Percentiles rank a stretch among this genome's conserved stretches.
These are phyloP conservation scores for Agrotis clavis DNA, from an alignment of 2,888 invertebrate genomes.

Conservation along the genomic window DNA sequence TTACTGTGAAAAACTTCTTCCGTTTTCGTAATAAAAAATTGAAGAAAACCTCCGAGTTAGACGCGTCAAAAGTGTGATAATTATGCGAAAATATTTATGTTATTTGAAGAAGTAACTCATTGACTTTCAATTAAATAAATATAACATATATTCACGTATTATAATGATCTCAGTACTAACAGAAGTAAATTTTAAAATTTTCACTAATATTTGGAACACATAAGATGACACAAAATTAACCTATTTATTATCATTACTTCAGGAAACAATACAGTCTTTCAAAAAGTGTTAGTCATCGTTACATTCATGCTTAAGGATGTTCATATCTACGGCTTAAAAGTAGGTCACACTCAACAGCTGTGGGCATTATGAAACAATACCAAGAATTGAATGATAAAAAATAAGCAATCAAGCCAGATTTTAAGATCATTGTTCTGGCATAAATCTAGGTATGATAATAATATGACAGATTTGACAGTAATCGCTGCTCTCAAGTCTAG, in stretches of 20 bases:
- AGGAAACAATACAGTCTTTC: conserved; percentile 10
- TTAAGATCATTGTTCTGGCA: neutral
- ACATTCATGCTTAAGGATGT: neutral
- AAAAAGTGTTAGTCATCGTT: conserved; percentile 36
- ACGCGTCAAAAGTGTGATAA: no score
- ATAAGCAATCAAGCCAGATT: conserved; percentile 17
- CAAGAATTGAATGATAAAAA: conserved; percentile 31
- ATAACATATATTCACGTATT: no score
- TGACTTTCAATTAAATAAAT: no score
- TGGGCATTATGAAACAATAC: conserved; percentile 24
- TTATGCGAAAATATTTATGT: no score
- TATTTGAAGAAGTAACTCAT: no score
- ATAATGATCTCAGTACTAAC: no score
- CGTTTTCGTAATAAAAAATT: no score
- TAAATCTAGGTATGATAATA: conserved; percentile 23
- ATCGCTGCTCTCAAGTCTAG: conserved; percentile 7
- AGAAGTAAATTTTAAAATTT: no score
- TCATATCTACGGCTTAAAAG: conserved; percentile 18
- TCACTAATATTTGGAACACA: neutral
- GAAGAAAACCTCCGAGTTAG: no score
- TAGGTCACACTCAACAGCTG: conserved; percentile 46
- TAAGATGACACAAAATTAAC: neutral
- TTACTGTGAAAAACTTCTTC: no score
- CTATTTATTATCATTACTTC: neutral
- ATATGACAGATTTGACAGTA: conserved; percentile 30